phyloP scores from a whole-genome alignment of 2,888 invertebrate genomes.

The Caenorhabditis virilis region DNA sequence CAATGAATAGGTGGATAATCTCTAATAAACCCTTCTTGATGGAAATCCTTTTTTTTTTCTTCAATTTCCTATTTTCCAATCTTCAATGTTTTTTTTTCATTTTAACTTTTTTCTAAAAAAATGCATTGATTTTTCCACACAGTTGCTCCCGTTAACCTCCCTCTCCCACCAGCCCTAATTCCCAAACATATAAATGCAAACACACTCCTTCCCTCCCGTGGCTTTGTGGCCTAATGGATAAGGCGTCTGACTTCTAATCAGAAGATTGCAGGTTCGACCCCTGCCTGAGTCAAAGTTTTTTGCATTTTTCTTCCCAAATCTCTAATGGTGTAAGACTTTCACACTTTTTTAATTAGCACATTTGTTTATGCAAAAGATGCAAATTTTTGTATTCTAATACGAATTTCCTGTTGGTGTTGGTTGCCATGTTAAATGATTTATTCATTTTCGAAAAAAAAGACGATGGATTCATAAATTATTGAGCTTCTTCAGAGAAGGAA shows the following conservation, averaged over 20 bases:
- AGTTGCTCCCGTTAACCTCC: not conserved
- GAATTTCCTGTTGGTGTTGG: constrained; percentile 13
- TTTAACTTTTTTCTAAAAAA: not conserved
- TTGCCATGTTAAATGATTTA: constrained; percentile 4
- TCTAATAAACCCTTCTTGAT: too few species aligned
- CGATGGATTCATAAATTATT: too few species aligned
- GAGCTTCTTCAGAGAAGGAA: too few species aligned
- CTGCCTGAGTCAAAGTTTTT: constrained; percentile 19
- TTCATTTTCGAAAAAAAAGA: too few species aligned
- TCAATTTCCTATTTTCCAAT: constrained; percentile 2
- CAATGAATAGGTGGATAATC: not conserved
- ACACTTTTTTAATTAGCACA: too few species aligned
- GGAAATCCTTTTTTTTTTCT: too few species aligned
- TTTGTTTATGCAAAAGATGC: too few species aligned
- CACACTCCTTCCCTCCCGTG: constrained; percentile 2
- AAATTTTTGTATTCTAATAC: not conserved
- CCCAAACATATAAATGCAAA: not conserved
- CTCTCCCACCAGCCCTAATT: not conserved
- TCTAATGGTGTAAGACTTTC: too few species aligned
- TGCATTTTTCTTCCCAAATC: constrained; percentile 1
- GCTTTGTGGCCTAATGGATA: constrained; percentile 65
- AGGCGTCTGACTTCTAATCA: constrained; percentile 67
- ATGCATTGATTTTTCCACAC: not conserved
- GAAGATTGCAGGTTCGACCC: constrained; percentile 53
- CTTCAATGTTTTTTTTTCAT: constrained; percentile 16